These are phyloP conservation scores for Euleptes europaea DNA, from an alignment of 2,113 vertebrate genomes.

Conservation along the genomic window DNA sequence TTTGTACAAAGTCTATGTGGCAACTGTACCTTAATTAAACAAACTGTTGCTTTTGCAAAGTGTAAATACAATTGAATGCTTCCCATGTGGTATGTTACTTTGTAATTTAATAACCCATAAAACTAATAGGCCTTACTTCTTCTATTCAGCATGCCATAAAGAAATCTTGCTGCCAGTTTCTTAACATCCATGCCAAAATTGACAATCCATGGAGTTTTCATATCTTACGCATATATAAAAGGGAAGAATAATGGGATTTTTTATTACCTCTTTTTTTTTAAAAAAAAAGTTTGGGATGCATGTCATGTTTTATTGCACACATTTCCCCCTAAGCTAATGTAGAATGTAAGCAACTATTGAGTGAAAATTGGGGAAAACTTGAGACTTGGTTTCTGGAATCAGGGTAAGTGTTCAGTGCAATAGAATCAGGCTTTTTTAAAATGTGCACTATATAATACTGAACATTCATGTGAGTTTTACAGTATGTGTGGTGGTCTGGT, in stretches of 20 bases:
- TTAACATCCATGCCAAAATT: neutral
- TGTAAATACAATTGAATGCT: neutral
- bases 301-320: neutral
- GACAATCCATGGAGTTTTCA: neutral
- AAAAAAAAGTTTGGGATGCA: neutral
- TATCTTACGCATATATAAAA: neutral
- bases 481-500: neutral
- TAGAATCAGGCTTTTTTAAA: neutral
- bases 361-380: fast-evolving
- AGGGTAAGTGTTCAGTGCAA: fast-evolving
- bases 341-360: neutral
- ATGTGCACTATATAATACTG: neutral
- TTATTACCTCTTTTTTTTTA: slow-evolving; percentile 16
- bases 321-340: neutral
- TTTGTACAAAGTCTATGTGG: neutral
- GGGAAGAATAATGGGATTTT: neutral
- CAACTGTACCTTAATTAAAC: slow-evolving; percentile 10
- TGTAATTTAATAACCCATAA: neutral
- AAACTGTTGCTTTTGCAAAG: neutral
- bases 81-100: neutral
- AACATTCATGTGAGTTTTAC: neutral
- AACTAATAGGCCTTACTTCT: neutral
- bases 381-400: neutral
- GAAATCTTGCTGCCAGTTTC: neutral
- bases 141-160: neutral